These are phyloP conservation scores for Tetramorium bicarinatum DNA, from an alignment of 2,888 invertebrate genomes.

Conservation along the genomic window DNA sequence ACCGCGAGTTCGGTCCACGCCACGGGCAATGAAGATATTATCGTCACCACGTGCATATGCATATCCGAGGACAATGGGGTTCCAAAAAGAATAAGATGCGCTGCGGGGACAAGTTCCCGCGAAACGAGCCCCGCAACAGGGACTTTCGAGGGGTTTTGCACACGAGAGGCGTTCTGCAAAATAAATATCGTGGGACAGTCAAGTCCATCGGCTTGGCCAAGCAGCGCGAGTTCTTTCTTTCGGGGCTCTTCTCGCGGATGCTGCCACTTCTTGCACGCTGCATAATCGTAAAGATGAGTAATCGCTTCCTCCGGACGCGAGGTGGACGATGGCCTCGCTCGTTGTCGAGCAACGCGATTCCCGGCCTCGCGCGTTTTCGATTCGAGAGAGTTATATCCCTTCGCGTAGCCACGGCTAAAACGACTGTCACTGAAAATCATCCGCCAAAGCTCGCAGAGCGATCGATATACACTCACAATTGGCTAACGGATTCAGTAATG, in stretches of 20 bases:
- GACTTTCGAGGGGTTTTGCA: slow-evolving; percentile 44
- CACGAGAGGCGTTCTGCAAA: slow-evolving; percentile 33
- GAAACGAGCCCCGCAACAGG: slow-evolving; percentile 31
- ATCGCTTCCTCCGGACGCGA: slow-evolving; percentile 64
- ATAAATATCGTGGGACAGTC: slow-evolving; percentile 51
- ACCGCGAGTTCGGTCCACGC: slow-evolving; percentile 13
- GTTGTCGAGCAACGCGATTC: slow-evolving; percentile 16
- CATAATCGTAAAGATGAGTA: slow-evolving; percentile 66
- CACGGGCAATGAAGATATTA: slow-evolving; percentile 47
- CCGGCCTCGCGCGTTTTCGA: slow-evolving; percentile 27
- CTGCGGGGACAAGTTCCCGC: slow-evolving; percentile 22
- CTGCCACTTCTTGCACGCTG: slow-evolving; percentile 56
- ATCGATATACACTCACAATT: slow-evolving; percentile 17
- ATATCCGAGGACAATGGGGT: slow-evolving; percentile 43
- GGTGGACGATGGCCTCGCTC: slow-evolving; percentile 44
- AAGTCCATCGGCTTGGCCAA: neutral
- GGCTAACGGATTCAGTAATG: slow-evolving; percentile 48
- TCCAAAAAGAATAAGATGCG: slow-evolving; percentile 21
- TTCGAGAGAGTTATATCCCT: slow-evolving; percentile 5
- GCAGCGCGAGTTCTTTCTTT: slow-evolving; percentile 48
- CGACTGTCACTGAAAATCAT: slow-evolving; percentile 29
- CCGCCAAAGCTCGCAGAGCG: slow-evolving; percentile 26
- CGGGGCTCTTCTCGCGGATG: slow-evolving; percentile 57
- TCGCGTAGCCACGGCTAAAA: neutral
- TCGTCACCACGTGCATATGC: slow-evolving; percentile 26